Evolutionary conservation across 2,113 vertebrate genomes (phyloP).

Genomic region (Dryoscopus gambensis): DNA sequence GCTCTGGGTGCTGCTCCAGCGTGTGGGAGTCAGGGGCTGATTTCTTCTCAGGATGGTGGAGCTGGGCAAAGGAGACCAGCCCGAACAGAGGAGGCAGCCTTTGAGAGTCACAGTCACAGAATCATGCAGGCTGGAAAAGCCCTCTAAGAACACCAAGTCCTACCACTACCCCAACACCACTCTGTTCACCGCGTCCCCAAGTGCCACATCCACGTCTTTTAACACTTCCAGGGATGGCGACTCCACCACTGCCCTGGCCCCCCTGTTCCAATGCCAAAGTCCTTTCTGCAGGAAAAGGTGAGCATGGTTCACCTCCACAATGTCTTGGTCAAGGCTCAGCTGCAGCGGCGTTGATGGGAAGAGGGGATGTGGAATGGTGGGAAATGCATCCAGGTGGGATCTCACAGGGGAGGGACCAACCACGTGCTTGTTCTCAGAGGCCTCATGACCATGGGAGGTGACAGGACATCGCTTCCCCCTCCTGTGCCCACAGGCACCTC

Average conservation of each 20-base stretch:
- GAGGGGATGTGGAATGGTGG: neutral
- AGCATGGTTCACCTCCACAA: accelerated
- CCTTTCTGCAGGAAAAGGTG: neutral
- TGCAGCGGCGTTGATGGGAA: accelerated
- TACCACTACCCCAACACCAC: neutral
- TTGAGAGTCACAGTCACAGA: neutral
- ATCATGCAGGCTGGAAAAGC: neutral
- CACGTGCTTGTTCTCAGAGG: neutral
- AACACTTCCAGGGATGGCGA: neutral
- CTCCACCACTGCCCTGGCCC: neutral
- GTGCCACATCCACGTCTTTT: neutral
- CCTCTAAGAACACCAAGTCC: neutral
- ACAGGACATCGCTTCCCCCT: neutral
- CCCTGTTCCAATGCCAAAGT: neutral
- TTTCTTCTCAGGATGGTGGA: neutral
- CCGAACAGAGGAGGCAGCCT: accelerated
- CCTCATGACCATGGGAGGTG: neutral
- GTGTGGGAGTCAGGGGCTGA: accelerated
- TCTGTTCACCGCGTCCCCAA: neutral
- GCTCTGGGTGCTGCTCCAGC: neutral
- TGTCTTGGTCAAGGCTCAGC: neutral
- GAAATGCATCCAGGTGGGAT: accelerated
- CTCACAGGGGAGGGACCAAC: neutral
- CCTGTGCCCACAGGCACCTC: neutral
- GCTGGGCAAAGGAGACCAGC: neutral